phyloP scores from a whole-genome alignment of 1,140 invertebrate species.

The Achatina immaculata region DNA sequence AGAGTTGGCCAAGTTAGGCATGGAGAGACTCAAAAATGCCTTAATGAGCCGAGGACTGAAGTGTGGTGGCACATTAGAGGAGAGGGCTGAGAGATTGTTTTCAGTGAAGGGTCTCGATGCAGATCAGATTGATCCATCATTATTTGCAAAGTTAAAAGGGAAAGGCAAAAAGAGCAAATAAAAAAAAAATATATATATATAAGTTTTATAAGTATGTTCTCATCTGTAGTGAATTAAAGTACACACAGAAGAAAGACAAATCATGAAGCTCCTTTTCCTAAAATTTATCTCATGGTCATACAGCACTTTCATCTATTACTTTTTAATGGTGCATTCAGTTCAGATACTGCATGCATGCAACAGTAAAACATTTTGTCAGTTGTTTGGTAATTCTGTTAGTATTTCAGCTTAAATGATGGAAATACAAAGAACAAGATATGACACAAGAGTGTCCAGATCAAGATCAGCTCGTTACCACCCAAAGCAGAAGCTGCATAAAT shows the following conservation, averaged over 20 bases:
- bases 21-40: conserved; percentile 68
- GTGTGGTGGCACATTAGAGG: conserved; percentile 70
- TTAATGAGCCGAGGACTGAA: conserved; percentile 67
- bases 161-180: conserved; percentile 54
- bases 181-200: conserved; percentile 1
- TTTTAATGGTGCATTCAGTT: not conserved
- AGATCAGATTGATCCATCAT: conserved; percentile 64
- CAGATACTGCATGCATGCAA: not conserved
- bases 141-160: conserved; percentile 65
- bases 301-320: not conserved
- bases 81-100: conserved; percentile 70
- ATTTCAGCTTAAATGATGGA: too few species aligned
- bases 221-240: not conserved
- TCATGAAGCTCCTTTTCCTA: not conserved
- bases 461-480: too few species aligned
- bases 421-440: not conserved
- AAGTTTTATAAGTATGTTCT: not conserved
- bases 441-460: too few species aligned
- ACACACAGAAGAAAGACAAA: not conserved
- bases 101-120: conserved; percentile 67
- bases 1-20: conserved; percentile 67
- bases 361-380: too few species aligned
- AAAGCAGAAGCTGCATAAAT: too few species aligned
- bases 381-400: too few species aligned
- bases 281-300: not conserved